These are phyloP conservation scores for Eristalinus sepulchralis DNA, from an alignment of 2,888 invertebrate species.

Conservation along the genomic window DNA sequence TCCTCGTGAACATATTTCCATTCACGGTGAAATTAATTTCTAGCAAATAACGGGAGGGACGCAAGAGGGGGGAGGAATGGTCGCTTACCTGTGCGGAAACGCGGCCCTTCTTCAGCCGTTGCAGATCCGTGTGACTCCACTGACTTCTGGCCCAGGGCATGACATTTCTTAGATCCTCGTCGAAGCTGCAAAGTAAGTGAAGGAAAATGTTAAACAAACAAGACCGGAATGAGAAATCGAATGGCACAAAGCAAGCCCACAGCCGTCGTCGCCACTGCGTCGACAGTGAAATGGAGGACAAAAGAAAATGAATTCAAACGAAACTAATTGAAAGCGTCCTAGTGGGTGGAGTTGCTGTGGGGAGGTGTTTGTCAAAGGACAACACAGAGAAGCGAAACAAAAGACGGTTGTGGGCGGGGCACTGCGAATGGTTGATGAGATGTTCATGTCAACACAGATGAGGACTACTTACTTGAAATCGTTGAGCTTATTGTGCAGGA, in stretches of 20 bases:
- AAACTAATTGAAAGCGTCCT: constrained; percentile 61
- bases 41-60: not conserved
- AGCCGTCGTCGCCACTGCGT: no score
- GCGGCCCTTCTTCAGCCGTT: constrained; percentile 87
- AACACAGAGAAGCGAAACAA: constrained; percentile 10
- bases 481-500: constrained; percentile 92
- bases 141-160: constrained; percentile 87
- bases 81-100: constrained; percentile 88
- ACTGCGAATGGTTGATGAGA: not conserved
- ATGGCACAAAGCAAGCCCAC: constrained; percentile 43
- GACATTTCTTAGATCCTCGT: constrained; percentile 85
- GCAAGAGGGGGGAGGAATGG: not conserved
- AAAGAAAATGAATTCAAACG: constrained; percentile 44
- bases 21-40: constrained; percentile 49
- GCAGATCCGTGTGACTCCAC: constrained; percentile 91
- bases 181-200: constrained; percentile 82
- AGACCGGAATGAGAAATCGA: constrained; percentile 54
- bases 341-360: constrained; percentile 15
- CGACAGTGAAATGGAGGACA: constrained; percentile 6
- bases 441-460: no score
- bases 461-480: constrained; percentile 85
- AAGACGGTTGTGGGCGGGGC: not conserved
- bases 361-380: not conserved
- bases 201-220: constrained; percentile 58
- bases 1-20: constrained; percentile 24